A percentile compares a stretch with the other conserved stretches of the same genome.
Conservation (phyloP, 2,113 vertebrate genomes). For the Seriola quinqueradiata region DNA sequence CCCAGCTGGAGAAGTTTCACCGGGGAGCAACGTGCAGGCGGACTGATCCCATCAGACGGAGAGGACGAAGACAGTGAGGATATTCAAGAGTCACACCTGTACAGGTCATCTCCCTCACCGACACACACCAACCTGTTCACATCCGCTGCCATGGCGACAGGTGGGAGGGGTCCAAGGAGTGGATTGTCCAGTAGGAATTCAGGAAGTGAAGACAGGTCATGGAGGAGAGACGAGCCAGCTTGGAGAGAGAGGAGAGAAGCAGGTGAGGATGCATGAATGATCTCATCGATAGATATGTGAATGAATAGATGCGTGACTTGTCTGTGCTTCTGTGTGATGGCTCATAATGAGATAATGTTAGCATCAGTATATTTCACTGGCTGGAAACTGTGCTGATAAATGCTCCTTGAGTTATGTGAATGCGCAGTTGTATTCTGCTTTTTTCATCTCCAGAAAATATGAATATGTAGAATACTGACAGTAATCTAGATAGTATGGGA, state of each 20-base stretch:
- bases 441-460: constrained; percentile 20
- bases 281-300: constrained; percentile 1
- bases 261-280: constrained; percentile 86
- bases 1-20: constrained; percentile 59
- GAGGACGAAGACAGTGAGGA: constrained; percentile 76
- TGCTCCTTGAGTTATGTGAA: neutral
- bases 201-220: constrained; percentile 78
- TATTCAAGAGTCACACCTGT: constrained; percentile 48
- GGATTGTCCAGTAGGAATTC: constrained; percentile 51
- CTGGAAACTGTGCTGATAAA: constrained; percentile 9
- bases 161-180: constrained; percentile 68
- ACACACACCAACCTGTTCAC: constrained; percentile 95
- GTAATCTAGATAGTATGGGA: constrained; percentile 30
- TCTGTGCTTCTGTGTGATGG: neutral
- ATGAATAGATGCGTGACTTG: neutral
- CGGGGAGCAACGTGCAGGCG: constrained; percentile 38
- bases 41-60: constrained; percentile 59
- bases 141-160: constrained; percentile 86
- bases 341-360: neutral
- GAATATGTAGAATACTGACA: constrained; percentile 9
- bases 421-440: constrained; percentile 10
- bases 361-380: neutral
- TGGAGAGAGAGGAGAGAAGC: constrained; percentile 85
- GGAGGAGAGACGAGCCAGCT: constrained; percentile 85
- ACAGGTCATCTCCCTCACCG: constrained; percentile 60